These are phyloP conservation scores for Zaprionus bogoriensis DNA, from an alignment of 2,888 invertebrate species.

Conservation along the genomic window DNA sequence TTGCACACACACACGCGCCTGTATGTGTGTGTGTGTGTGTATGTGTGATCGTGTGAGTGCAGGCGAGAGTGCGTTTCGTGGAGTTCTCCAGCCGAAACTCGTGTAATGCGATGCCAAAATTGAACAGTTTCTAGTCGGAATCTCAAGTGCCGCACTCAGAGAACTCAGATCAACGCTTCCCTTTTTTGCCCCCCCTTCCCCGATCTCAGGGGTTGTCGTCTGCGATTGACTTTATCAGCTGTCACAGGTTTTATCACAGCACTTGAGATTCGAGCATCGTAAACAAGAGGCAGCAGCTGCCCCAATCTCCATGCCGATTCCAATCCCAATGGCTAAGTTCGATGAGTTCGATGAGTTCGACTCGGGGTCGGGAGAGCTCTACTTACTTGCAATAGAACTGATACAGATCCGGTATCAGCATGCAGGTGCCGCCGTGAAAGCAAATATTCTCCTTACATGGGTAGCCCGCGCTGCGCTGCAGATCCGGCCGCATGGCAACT, in stretches of 20 bases:
- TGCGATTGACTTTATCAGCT: constrained; percentile 47
- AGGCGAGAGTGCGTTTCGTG: constrained; percentile 16
- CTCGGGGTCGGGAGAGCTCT: neutral
- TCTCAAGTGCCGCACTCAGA: constrained; percentile 47
- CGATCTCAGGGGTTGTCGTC: neutral
- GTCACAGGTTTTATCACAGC: constrained; percentile 52
- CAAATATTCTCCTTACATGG: constrained; percentile 87
- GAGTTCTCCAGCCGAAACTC: constrained; percentile 29
- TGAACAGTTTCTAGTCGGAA: constrained; percentile 29
- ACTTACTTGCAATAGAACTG: constrained; percentile 95
- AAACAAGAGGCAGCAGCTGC: constrained; percentile 10
- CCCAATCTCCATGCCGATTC: neutral
- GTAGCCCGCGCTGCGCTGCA: constrained; percentile 51
- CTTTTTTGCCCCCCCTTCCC: neutral
- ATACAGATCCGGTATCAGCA: constrained; percentile 90
- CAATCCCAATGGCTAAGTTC: constrained; percentile 2
- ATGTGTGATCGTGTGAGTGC: constrained; percentile 6
- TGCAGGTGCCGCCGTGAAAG: constrained; percentile 94
- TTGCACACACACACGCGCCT: constrained; percentile 50
- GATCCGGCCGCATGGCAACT: constrained; percentile 83
- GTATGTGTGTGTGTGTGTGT: constrained; percentile 2
- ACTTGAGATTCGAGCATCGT: constrained; percentile 52
- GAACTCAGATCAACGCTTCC: neutral
- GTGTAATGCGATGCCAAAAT: constrained; percentile 74
- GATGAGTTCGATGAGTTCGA: neutral